phyloP scores from a whole-genome alignment of 2,113 vertebrate species.

The Calidris pugnax region DNA sequence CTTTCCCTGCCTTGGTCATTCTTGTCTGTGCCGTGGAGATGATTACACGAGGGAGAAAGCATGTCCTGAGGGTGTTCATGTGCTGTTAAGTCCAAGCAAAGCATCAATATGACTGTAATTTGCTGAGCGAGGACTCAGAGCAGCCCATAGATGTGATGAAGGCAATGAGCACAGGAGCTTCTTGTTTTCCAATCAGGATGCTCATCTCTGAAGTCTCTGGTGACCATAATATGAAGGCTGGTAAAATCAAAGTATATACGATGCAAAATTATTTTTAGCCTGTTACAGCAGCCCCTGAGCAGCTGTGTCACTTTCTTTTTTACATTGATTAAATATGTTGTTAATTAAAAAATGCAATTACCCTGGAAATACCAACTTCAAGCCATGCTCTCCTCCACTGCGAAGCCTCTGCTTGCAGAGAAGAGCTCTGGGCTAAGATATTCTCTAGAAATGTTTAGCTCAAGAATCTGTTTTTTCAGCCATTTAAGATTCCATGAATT shows the following conservation, averaged over 20 bases:
- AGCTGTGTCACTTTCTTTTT: neutral
- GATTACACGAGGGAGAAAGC: neutral
- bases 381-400: neutral
- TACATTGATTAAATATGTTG: constrained; percentile 23
- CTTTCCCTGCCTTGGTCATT: neutral
- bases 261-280: neutral
- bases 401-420: neutral
- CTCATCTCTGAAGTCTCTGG: neutral
- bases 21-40: neutral
- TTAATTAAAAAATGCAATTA: constrained; percentile 37
- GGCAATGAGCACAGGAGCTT: rapidly evolving
- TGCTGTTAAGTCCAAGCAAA: neutral
- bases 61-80: neutral
- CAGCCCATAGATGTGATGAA: rapidly evolving
- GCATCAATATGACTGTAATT: neutral
- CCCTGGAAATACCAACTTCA: neutral
- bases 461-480: constrained; percentile 19
- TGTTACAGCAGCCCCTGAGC: neutral
- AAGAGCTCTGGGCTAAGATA: neutral
- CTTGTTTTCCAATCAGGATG: neutral
- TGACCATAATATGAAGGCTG: neutral
- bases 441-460: constrained; percentile 11
- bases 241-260: neutral
- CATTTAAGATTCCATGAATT: constrained; percentile 41
- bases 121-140: neutral